Percentiles rank a stretch among this genome's conserved stretches.
These are phyloP conservation scores for Labrus mixtus DNA, from an alignment of 2,113 vertebrate genomes.

Conservation along the genomic window DNA sequence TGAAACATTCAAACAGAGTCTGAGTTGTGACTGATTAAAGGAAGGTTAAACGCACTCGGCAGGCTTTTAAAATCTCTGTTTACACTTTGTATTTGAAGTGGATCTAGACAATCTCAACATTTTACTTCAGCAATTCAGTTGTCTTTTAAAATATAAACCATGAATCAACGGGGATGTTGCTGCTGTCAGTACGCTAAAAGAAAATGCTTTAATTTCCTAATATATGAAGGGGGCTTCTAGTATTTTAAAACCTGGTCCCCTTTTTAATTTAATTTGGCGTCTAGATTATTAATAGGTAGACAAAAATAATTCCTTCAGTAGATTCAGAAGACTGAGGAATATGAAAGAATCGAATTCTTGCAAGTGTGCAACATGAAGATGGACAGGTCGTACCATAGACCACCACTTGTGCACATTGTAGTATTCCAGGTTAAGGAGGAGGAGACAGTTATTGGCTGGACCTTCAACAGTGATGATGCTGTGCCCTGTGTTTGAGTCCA, in stretches of 20 bases:
- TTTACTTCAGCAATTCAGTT: neutral
- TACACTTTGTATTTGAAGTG: neutral
- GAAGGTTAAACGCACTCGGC: neutral
- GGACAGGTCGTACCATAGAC: too few species aligned
- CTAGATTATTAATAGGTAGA: neutral
- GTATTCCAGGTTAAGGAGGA: too few species aligned
- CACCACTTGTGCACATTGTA: too few species aligned
- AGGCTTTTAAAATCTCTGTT: neutral
- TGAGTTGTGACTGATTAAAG: conserved; percentile 1
- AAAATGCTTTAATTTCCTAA: neutral
- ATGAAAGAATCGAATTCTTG: too few species aligned
- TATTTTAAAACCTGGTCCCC: too few species aligned
- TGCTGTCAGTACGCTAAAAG: neutral
- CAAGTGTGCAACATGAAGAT: too few species aligned
- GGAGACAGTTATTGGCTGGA: too few species aligned
- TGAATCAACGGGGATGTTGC: neutral
- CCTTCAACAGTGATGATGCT: too few species aligned
- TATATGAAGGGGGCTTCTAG: neutral
- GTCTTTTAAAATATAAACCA: neutral
- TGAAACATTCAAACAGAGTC: neutral
- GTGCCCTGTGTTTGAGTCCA: too few species aligned
- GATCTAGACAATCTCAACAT: neutral
- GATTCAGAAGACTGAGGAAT: too few species aligned
- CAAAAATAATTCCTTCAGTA: too few species aligned
- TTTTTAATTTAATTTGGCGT: neutral